Percentiles rank a stretch among this genome's conserved stretches.
Evolutionary conservation across 1,140 invertebrate genomes (phyloP).

Genomic region (Hestina assimilis): DNA sequence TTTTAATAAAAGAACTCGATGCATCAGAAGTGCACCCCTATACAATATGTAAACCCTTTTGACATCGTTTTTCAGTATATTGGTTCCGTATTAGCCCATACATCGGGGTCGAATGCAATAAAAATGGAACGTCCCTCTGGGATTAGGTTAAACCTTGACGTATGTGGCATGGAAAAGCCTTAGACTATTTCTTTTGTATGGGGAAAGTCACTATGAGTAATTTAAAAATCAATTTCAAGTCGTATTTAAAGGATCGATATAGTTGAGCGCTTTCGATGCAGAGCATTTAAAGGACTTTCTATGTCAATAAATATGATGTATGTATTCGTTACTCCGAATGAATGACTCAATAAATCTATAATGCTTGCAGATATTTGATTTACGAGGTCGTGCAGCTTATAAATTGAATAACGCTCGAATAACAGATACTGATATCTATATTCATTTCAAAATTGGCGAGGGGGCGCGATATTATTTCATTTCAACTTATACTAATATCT

Average conservation of each 20-base stretch:
- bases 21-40: conserved; percentile 17
- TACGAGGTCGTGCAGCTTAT: conserved; percentile 53
- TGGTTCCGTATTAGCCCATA: conserved; percentile 63
- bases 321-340: conserved; percentile 49
- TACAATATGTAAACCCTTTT: conserved; percentile 49
- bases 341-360: conserved; percentile 64
- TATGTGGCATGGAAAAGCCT: conserved; percentile 69
- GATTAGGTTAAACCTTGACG: conserved; percentile 72
- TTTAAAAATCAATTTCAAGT: conserved; percentile 66
- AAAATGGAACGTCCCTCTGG: conserved; percentile 67
- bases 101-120: conserved; percentile 67
- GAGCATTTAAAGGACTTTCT: conserved; percentile 28
- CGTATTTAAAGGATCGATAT: conserved; percentile 15
- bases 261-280: conserved; percentile 25
- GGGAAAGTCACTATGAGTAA: conserved; percentile 40
- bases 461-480: conserved; percentile 44
- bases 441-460: conserved; percentile 35
- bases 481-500: conserved; percentile 35
- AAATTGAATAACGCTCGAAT: conserved; percentile 54
- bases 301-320: conserved; percentile 48
- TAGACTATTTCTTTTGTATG: conserved; percentile 51
- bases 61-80: conserved; percentile 51
- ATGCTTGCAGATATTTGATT: conserved; percentile 56
- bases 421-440: conserved; percentile 46
- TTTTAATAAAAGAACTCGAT: conserved; percentile 5